phyloP scores from a whole-genome alignment of 2,797 vertebrate species.

The Acipenser oxyrinchus region DNA sequence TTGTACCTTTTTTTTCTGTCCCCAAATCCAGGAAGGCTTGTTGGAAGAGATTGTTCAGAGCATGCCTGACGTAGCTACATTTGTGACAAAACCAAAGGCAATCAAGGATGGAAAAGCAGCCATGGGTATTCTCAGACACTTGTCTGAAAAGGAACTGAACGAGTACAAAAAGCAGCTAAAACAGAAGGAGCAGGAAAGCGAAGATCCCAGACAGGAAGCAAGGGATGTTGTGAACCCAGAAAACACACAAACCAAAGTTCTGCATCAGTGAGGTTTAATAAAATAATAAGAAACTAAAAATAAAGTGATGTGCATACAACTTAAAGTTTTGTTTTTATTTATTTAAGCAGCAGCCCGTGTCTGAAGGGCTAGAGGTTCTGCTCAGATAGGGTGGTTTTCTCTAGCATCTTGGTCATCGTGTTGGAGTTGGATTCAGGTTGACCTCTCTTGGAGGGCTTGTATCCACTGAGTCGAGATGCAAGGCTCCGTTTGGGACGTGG shows the following conservation, averaged over 20 bases:
- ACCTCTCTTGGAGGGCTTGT: conserved; percentile 45
- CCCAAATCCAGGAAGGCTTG: conserved; percentile 37
- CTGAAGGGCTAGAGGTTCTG: neutral
- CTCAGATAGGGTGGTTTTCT: conserved; percentile 28
- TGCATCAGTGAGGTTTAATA: conserved; percentile 13
- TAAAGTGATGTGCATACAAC: neutral
- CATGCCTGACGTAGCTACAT: conserved; percentile 59
- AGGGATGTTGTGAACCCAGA: neutral
- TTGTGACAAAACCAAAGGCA: conserved; percentile 58
- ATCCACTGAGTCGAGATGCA: conserved; percentile 60
- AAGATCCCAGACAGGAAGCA: neutral
- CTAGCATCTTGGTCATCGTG: conserved; percentile 36
- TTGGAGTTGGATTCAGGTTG: conserved; percentile 17
- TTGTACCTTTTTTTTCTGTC: neutral
- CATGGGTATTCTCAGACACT: conserved; percentile 63
- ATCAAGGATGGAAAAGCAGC: conserved; percentile 58
- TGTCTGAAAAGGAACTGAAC: conserved; percentile 50
- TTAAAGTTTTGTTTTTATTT: neutral
- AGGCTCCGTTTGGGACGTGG: conserved; percentile 52
- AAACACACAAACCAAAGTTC: neutral
- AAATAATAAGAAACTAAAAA: neutral
- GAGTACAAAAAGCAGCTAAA: conserved; percentile 15
- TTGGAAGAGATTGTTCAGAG: conserved; percentile 64
- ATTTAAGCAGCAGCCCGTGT: neutral
- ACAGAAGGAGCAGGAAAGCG: neutral